A percentile compares a stretch with the other conserved stretches of the same genome.
Conservation (phyloP, 2,113 vertebrate genomes). For the Halichoeres trimaculatus region DNA sequence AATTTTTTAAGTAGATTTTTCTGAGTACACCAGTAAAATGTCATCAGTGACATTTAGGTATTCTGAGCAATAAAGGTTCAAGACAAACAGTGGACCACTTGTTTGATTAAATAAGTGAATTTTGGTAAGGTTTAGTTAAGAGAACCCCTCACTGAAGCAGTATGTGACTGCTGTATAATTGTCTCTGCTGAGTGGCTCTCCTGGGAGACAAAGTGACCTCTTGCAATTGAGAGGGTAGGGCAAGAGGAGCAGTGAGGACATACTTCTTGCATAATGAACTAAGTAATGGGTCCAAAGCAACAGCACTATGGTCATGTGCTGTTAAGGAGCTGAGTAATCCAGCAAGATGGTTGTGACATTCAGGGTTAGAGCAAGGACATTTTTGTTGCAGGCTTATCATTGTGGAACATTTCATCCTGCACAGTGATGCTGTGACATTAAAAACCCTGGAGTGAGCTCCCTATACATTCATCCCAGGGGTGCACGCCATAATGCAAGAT, state of each 20-base stretch:
- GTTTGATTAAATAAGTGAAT: neutral
- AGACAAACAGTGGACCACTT: neutral
- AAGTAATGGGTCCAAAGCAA: constrained; percentile 34
- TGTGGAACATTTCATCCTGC: too few species aligned
- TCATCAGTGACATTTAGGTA: too few species aligned
- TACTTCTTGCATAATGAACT: constrained; percentile 53
- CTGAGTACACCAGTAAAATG: too few species aligned
- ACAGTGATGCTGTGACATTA: too few species aligned
- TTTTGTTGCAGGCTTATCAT: neutral
- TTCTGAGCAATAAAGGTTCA: too few species aligned
- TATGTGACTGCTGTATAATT: constrained; percentile 43
- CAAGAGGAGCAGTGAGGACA: constrained; percentile 8
- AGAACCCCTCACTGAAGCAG: neutral
- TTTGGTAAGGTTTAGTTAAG: neutral
- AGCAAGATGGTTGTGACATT: neutral
- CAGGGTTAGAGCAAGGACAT: constrained; percentile 22
- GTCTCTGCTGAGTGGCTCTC: constrained; percentile 38
- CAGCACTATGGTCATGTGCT: constrained; percentile 18
- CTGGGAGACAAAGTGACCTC: constrained; percentile 48
- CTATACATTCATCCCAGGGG: too few species aligned
- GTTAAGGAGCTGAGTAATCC: constrained; percentile 16
- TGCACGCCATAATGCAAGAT: too few species aligned
- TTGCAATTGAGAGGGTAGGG: constrained; percentile 31
- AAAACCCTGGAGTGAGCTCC: too few species aligned
- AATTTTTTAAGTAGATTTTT: too few species aligned